These are phyloP conservation scores for Emydocephalus ijimae DNA, from an alignment of 2,113 vertebrate species.

Conservation along the genomic window DNA sequence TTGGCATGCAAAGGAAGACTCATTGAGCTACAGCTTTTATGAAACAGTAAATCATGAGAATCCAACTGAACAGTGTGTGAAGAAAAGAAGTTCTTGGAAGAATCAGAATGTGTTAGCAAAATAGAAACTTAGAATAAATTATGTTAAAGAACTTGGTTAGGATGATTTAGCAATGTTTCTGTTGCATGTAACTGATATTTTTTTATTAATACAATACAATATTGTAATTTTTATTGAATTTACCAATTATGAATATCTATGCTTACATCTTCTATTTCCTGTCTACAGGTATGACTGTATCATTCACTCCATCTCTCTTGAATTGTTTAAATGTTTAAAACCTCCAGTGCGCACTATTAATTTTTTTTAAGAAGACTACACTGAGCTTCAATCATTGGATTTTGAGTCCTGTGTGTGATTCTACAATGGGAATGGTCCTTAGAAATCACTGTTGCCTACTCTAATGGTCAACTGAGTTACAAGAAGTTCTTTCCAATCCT, in stretches of 20 bases:
- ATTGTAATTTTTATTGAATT: not conserved
- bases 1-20: too few species aligned
- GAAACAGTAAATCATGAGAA: too few species aligned
- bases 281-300: not conserved
- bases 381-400: not conserved
- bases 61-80: too few species aligned
- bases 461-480: not conserved
- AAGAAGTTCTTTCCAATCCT: not conserved
- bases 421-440: not conserved
- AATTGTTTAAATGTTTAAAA: not conserved
- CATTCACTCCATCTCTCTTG: not conserved
- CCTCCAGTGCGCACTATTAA: too few species aligned
- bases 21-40: too few species aligned
- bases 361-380: not conserved
- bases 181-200: too few species aligned
- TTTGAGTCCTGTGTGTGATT: too few species aligned
- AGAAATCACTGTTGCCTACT: not conserved
- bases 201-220: too few species aligned
- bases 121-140: not conserved
- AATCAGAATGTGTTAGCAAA: not conserved
- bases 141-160: too few species aligned
- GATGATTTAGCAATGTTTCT: not conserved
- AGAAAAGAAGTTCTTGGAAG: not conserved
- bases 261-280: not conserved
- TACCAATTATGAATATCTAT: not conserved